A percentile compares a stretch with the other conserved stretches of the same genome.
Evolutionary conservation across 2,113 vertebrate species (phyloP).

Genomic region (Lucifuga dentata): DNA sequence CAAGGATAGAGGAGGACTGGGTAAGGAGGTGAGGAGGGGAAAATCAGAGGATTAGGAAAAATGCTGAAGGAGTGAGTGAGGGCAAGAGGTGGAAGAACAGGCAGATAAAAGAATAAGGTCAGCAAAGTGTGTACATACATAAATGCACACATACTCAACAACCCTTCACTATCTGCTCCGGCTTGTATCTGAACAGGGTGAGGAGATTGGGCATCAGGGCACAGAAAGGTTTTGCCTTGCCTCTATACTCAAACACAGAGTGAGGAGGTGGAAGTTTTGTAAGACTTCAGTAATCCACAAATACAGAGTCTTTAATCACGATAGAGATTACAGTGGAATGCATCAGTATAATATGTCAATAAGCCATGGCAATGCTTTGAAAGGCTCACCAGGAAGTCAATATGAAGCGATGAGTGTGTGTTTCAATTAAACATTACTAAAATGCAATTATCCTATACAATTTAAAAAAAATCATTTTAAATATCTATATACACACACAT

Average conservation of each 20-base stretch:
- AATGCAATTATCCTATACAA: not conserved
- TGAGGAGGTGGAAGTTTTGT: constrained; percentile 50
- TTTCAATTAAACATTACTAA: not conserved
- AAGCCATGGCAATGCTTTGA: constrained; percentile 13
- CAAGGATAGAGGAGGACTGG: constrained; percentile 35
- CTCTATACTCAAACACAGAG: constrained; percentile 34
- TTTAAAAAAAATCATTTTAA: not conserved
- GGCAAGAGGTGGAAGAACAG: constrained; percentile 28
- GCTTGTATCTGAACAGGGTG: constrained; percentile 52
- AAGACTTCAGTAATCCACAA: constrained; percentile 60
- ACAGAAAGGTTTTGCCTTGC: constrained; percentile 1
- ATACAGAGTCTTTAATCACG: constrained; percentile 57
- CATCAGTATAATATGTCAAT: constrained; percentile 27
- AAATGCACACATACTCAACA: constrained; percentile 24
- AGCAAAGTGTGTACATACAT: not conserved
- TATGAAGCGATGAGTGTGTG: not conserved
- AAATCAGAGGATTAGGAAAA: constrained; percentile 8
- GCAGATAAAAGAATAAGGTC: not conserved
- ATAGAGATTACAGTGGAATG: constrained; percentile 67
- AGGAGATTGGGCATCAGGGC: constrained; percentile 11
- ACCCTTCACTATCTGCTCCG: constrained; percentile 46
- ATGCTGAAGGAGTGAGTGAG: constrained; percentile 24
- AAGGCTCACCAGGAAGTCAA: not conserved
- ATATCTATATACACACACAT: constrained; percentile 14
- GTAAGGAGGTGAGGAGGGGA: too few relatives aligned